A percentile compares a stretch with the other conserved stretches of the same genome.
phyloP scores from a whole-genome alignment of 1,140 invertebrate species.

The Ceratosolen fusciceps region DNA sequence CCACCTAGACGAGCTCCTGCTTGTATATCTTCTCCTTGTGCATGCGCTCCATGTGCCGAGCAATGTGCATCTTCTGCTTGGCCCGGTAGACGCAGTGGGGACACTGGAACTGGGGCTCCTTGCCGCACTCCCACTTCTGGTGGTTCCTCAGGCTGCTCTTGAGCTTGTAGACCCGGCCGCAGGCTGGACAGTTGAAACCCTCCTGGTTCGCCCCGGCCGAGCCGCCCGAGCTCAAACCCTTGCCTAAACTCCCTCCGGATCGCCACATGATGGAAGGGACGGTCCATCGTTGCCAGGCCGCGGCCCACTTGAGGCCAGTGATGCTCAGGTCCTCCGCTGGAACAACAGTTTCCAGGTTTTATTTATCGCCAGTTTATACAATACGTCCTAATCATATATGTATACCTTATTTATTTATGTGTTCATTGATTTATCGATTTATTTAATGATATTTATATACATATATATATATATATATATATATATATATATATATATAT shows the following conservation, averaged over 20 bases:
- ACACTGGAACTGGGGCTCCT: slow-evolving; percentile 87
- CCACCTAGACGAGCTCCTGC: slow-evolving; percentile 65
- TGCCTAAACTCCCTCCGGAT: slow-evolving; percentile 64
- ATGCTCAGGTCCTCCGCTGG: slow-evolving; percentile 79
- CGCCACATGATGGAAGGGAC: slow-evolving; percentile 72
- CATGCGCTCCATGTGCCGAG: slow-evolving; percentile 88
- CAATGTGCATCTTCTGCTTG: slow-evolving; percentile 89
- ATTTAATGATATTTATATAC: too few relatives aligned
- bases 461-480: too few relatives aligned
- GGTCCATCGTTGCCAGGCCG: slow-evolving; percentile 69
- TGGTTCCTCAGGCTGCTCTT: slow-evolving; percentile 88
- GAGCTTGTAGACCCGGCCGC: slow-evolving; percentile 86
- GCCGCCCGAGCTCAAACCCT: slow-evolving; percentile 62
- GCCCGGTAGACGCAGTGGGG: slow-evolving; percentile 86
- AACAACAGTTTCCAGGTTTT: slow-evolving; percentile 60
- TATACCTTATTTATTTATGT: too few relatives aligned
- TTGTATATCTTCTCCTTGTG: slow-evolving; percentile 81
- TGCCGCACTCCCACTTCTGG: slow-evolving; percentile 90
- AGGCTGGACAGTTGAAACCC: slow-evolving; percentile 83
- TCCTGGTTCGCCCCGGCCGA: slow-evolving; percentile 62
- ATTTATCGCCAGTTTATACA: slow-evolving; percentile 41
- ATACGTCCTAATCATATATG: slow-evolving; percentile 14
- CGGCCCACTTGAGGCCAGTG: slow-evolving; percentile 78
- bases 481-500: too few relatives aligned
- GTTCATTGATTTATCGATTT: too few relatives aligned